Base-by-base conservation (phyloP, 2,113 vertebrate genomes). In the Dromaius novaehollandiae region DNA sequence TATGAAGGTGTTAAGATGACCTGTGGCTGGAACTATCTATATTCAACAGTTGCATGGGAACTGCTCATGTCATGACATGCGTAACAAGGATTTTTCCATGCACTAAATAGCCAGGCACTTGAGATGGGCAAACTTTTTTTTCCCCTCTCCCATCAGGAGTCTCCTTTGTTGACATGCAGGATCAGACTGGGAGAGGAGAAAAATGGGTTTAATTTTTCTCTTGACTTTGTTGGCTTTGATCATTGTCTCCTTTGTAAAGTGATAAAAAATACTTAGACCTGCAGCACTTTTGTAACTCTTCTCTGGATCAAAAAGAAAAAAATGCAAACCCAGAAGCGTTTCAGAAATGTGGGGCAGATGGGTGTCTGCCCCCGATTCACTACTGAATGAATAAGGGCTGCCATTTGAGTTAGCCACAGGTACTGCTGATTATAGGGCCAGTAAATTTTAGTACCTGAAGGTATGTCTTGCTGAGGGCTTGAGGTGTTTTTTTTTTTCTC, bases 391-490 rank as follows among this genome's bases (percentile, higher is more conserved):
- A 89, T 85, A 95, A 95, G 97, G 97, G 97, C 98, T 98, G 32
- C 95, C 95, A 19, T 78, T 73, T 50, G 88, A 94, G 95, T 92
- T 91, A 95, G 97, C 95, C 97, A 95, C 96, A 92, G 98, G 96
- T 96, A 97, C 97, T 98, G 98, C 97, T 98, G 97, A 97, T 97
- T 89, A 81, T 92, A 97, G 96, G 97, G 98, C 97, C 97, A 98
- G 98, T 97, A 98, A 93, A 88, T 95, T 95, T 96, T 91, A 97
- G 97, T 98, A 97, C 97, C 98, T 98, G 97, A n/a, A 96, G 91
- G 96, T 97, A 96, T 98, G 94, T 97, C 97, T 98, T 95, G 95
- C 97, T 96, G 81, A 97, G 88, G 79, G 87, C 73, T 94, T 30
- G 89, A 87, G 92, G 44, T 84, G 73, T 6, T 51, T 63, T 78